phyloP scores from a whole-genome alignment of 2,797 vertebrate genomes.

The Poecilia picta region DNA sequence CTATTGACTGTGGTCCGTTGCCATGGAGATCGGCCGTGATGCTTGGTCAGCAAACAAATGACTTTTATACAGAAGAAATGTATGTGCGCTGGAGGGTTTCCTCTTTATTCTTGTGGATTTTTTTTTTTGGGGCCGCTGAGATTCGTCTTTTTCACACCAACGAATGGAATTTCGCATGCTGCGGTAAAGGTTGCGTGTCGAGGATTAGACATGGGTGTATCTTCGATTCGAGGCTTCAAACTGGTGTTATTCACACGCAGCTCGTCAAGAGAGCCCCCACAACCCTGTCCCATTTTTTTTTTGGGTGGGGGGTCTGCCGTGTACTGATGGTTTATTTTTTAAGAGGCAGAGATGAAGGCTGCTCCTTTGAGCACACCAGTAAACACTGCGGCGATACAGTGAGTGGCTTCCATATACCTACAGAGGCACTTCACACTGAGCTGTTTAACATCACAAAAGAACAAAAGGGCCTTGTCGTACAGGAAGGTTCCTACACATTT shows the following conservation, averaged over 20 bases:
- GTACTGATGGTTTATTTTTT: slow-evolving; percentile 16
- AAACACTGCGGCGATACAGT: slow-evolving; percentile 20
- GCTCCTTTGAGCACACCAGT: slow-evolving; percentile 28
- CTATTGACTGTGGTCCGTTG: slow-evolving; percentile 75
- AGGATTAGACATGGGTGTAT: slow-evolving; percentile 56
- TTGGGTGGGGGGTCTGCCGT: slow-evolving; percentile 3
- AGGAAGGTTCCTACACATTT: not conserved
- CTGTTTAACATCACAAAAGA: slow-evolving; percentile 37
- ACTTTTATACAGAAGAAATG: slow-evolving; percentile 62
- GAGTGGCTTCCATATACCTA: slow-evolving; percentile 22
- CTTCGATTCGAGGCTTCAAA: slow-evolving; percentile 49
- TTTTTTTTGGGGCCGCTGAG: slow-evolving; percentile 6
- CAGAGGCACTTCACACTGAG: slow-evolving; percentile 20
- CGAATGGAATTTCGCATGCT: slow-evolving; percentile 59
- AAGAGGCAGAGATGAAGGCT: slow-evolving; percentile 11
- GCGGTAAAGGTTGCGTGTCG: slow-evolving; percentile 41
- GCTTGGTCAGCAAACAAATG: slow-evolving; percentile 77
- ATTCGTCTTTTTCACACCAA: slow-evolving; percentile 38
- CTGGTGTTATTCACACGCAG: slow-evolving; percentile 45
- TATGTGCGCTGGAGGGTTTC: slow-evolving; percentile 44
- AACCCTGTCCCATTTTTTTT: slow-evolving; percentile 23
- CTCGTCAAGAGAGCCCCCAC: slow-evolving; percentile 30
- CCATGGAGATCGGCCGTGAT: slow-evolving; percentile 72
- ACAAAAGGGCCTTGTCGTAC: slow-evolving; percentile 18
- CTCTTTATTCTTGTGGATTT: slow-evolving; percentile 30